A percentile compares a stretch with the other conserved stretches of the same genome.
Evolutionary conservation across 1,140 invertebrate genomes (phyloP).

Genomic region (Leptinotarsa defecta): DNA sequence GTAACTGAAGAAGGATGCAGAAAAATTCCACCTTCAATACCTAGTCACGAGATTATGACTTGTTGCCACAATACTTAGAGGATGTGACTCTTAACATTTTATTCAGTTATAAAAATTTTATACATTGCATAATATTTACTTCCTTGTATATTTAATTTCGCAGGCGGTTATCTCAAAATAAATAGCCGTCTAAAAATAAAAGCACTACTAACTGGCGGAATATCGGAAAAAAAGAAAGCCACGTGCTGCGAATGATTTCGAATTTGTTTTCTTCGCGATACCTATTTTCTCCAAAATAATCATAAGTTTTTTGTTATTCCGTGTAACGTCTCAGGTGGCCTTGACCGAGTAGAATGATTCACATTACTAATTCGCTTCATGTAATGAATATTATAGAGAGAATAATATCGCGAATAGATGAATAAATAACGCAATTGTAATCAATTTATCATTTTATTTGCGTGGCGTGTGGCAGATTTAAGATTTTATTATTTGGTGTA

Average conservation of each 20-base stretch:
- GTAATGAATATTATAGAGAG: not conserved
- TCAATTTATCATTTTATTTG: no score
- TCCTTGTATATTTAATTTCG: slow-evolving; percentile 9
- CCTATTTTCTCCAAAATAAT: not conserved
- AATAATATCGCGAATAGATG: not conserved
- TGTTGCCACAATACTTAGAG: slow-evolving; percentile 2
- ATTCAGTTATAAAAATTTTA: not conserved
- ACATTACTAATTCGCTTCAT: not conserved
- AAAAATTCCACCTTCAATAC: slow-evolving; percentile 17
- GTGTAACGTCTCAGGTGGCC: not conserved
- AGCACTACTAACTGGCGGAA: not conserved
- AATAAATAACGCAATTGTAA: not conserved
- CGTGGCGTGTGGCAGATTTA: no score
- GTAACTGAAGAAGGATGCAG: slow-evolving; percentile 21
- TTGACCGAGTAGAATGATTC: slow-evolving; percentile 3
- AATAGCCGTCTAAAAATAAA: slow-evolving; percentile 3
- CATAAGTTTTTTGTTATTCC: not conserved
- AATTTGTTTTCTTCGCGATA: not conserved
- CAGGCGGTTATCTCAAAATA: slow-evolving; percentile 1
- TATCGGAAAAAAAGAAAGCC: not conserved
- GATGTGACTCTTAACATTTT: not conserved
- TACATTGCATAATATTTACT: slow-evolving; percentile 14
- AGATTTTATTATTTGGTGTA: no score
- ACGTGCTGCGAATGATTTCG: not conserved
- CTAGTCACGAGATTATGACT: slow-evolving; percentile 18